These are phyloP conservation scores for Pangasius sanitwongsei DNA, from an alignment of 2,797 vertebrate species.

Conservation along the genomic window DNA sequence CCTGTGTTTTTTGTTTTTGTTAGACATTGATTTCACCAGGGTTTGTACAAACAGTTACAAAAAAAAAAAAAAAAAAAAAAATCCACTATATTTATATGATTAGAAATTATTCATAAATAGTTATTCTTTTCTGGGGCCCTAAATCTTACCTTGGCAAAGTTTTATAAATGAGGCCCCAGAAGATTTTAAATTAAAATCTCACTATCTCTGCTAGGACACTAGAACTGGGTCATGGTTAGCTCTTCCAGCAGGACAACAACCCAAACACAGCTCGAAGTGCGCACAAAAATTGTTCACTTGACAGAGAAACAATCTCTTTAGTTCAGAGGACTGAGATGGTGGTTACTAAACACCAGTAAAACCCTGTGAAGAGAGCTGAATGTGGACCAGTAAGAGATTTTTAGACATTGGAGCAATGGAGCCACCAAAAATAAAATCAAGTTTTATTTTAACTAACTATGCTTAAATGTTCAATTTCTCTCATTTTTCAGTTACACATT, in stretches of 20 bases:
- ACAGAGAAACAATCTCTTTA: background rate
- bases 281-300: background rate
- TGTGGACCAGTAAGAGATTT: background rate
- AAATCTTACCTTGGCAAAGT: background rate
- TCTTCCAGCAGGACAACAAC: conserved; percentile 6
- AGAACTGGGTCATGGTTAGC: background rate
- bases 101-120: no score
- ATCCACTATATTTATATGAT: background rate
- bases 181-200: background rate
- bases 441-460: background rate
- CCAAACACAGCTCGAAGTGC: background rate
- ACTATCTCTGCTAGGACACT: background rate
- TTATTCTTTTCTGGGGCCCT: background rate
- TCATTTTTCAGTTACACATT: background rate
- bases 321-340: background rate
- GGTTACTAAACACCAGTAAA: background rate
- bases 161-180: background rate
- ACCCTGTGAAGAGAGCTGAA: background rate
- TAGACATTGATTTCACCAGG: background rate
- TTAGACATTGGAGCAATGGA: background rate
- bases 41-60: background rate
- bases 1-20: background rate
- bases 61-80: background rate
- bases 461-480: background rate
- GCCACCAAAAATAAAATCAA: background rate